Evolutionary conservation across 1,140 invertebrate genomes (phyloP).

Genomic region (Drosophila arizonae): DNA sequence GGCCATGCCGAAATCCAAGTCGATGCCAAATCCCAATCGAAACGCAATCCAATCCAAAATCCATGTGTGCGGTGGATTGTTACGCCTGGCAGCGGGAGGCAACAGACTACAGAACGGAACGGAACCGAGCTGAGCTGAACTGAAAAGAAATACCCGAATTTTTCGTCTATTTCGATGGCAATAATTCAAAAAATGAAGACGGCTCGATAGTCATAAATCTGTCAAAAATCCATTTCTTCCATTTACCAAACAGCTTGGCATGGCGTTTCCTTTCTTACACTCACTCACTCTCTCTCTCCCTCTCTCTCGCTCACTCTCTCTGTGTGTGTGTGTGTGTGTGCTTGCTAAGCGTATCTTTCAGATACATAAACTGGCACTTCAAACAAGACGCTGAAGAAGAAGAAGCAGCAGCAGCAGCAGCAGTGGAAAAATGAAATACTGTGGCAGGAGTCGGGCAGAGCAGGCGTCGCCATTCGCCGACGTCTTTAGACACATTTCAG

Average conservation of each 20-base stretch:
- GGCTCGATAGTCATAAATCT: constrained; percentile 83
- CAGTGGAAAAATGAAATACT: constrained; percentile 50
- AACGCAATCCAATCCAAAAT: constrained; percentile 11
- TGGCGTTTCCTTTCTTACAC: constrained; percentile 66
- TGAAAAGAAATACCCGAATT: constrained; percentile 54
- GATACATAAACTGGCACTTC: constrained; percentile 80
- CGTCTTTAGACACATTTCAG: constrained; percentile 63
- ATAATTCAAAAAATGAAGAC: constrained; percentile 82
- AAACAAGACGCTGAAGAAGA: constrained; percentile 41
- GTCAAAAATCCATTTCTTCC: constrained; percentile 83
- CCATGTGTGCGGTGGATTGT: constrained; percentile 24
- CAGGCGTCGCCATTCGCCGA: constrained; percentile 45
- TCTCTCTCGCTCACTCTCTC: background rate
- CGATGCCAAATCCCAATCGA: constrained; percentile 15
- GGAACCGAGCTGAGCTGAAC: constrained; percentile 5
- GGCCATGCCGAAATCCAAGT: constrained; percentile 7
- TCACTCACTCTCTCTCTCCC: constrained; percentile 18
- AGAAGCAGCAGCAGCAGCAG: constrained; percentile 22
- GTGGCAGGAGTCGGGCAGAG: constrained; percentile 46
- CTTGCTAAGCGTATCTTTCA: constrained; percentile 79
- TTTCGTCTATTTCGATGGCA: constrained; percentile 83
- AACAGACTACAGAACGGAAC: constrained; percentile 18
- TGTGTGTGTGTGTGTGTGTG: constrained; percentile 50
- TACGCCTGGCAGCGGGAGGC: constrained; percentile 26
- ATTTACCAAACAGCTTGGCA: constrained; percentile 73